phyloP scores from a whole-genome alignment of 2,797 vertebrate species.

The Cirrhinus mrigala region DNA sequence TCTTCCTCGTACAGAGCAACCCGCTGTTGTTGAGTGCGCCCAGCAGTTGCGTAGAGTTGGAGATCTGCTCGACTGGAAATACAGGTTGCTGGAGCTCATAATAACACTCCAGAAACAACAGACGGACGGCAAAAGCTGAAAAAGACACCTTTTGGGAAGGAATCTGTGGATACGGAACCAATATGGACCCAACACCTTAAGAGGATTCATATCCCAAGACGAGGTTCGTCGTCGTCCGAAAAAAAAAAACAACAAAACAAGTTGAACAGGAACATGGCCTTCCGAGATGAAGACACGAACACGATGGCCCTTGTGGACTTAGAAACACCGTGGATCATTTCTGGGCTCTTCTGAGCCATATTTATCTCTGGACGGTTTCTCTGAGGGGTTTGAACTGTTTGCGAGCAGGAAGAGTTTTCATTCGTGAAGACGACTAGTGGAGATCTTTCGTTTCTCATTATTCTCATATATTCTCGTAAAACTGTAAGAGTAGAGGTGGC shows the following conservation, averaged over 20 bases:
- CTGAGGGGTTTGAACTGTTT: neutral
- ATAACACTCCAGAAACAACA: conserved; percentile 62
- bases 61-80: conserved; percentile 74
- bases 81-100: conserved; percentile 74
- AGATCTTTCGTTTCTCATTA: neutral
- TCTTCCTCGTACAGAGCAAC: conserved; percentile 56
- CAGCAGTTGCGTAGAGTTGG: conserved; percentile 71
- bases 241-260: neutral
- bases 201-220: neutral
- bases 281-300: neutral
- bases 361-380: neutral
- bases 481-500: conserved; percentile 83
- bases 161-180: neutral
- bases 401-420: neutral
- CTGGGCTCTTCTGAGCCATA: neutral
- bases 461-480: conserved; percentile 68
- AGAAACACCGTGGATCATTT: neutral
- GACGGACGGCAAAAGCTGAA: conserved; percentile 62
- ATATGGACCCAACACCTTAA: neutral
- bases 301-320: neutral
- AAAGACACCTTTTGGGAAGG: neutral
- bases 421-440: too few relatives aligned
- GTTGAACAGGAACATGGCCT: neutral
- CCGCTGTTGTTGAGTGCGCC: conserved; percentile 62
- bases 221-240: neutral